These are phyloP conservation scores for Saguinus midas DNA, from an alignment of 2,113 vertebrate genomes.

Conservation along the genomic window DNA sequence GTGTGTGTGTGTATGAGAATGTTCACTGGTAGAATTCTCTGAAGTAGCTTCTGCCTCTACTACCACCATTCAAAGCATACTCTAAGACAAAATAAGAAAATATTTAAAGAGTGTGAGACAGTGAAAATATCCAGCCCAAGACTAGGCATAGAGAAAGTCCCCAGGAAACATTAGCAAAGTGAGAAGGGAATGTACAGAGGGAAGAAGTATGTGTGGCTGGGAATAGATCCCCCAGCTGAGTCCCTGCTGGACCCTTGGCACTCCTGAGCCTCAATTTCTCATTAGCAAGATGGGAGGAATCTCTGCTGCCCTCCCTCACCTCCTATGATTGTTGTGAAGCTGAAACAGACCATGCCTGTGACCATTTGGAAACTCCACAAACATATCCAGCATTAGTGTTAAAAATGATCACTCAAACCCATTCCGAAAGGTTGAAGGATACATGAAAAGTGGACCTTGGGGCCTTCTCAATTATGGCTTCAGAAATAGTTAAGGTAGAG, in stretches of 20 bases:
- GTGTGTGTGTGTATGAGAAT: too few relatives aligned
- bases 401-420: slow-evolving; percentile 13
- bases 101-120: neutral
- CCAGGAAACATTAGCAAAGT: neutral
- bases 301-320: neutral
- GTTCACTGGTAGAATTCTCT: neutral
- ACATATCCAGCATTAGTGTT: neutral
- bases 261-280: neutral
- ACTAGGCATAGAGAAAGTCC: neutral
- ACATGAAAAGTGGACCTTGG: neutral
- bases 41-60: neutral
- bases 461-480: slow-evolving; percentile 31
- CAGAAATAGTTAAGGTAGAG: neutral
- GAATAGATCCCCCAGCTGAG: fast-evolving
- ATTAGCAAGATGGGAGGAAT: neutral
- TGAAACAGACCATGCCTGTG: neutral
- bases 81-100: neutral
- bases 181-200: neutral
- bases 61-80: neutral
- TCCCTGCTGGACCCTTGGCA: neutral
- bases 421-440: slow-evolving; percentile 38
- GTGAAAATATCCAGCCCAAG: neutral
- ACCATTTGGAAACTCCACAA: neutral
- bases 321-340: neutral
- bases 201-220: neutral